Conservation (phyloP, 2,113 vertebrate species). For the Solenodon paradoxus region DNA sequence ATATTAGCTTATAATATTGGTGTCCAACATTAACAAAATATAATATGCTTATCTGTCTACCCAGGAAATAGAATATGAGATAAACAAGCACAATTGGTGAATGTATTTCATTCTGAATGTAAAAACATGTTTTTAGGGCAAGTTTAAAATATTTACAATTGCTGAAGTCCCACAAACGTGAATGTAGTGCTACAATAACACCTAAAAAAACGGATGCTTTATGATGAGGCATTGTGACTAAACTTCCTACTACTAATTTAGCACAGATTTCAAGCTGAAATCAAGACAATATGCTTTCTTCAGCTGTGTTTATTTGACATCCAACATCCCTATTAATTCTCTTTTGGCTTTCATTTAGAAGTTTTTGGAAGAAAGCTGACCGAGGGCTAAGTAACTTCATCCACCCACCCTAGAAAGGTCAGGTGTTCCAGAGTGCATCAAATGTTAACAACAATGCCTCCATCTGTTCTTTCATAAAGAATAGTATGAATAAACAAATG, state of each 20-base stretch:
- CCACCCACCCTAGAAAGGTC: neutral
- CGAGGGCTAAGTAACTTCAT: neutral
- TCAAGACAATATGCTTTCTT: conserved; percentile 26
- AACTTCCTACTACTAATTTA: conserved; percentile 51
- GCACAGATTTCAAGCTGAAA: conserved; percentile 35
- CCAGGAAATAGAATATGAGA: conserved; percentile 8
- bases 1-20: neutral
- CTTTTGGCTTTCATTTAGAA: conserved; percentile 27
- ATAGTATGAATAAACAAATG: neutral
- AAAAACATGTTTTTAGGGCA: neutral
- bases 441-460: neutral
- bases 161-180: neutral
- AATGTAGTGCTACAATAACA: neutral
- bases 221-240: neutral
- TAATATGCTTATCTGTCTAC: neutral
- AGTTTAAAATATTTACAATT: neutral
- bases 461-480: neutral
- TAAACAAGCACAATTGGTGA: neutral
- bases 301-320: conserved; percentile 71
- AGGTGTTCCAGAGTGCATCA: neutral
- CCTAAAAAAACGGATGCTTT: neutral
- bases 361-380: conserved; percentile 8
- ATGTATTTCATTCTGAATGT: neutral
- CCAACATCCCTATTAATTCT: neutral
- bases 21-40: conserved; percentile 31